phyloP scores from a whole-genome alignment of 2,113 vertebrate genomes.

The Scopus umbretta region DNA sequence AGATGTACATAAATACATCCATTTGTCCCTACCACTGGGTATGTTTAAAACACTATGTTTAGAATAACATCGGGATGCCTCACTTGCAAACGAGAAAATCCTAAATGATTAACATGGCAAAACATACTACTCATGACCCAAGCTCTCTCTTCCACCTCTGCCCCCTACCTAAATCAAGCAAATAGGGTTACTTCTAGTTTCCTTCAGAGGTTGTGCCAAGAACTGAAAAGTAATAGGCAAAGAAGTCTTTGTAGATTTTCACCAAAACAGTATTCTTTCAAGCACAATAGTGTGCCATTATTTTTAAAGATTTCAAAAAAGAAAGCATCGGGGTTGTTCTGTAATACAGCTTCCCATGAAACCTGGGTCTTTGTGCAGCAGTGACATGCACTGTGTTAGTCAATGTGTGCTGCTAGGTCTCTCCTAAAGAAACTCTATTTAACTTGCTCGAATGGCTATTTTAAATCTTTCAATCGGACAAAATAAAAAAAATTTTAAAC shows the following conservation, averaged over 20 bases:
- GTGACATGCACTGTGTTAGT: not conserved
- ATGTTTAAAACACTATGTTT: not conserved
- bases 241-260: not conserved
- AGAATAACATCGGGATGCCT: not conserved
- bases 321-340: not conserved
- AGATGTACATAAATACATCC: not conserved
- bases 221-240: not conserved
- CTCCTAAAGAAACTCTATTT: not conserved
- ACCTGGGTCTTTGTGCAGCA: not conserved
- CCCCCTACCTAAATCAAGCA: not conserved
- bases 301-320: not conserved
- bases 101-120: not conserved
- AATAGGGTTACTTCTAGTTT: not conserved
- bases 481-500: not conserved
- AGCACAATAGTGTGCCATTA: not conserved
- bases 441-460: not conserved
- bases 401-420: not conserved
- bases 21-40: not conserved
- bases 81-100: slow-evolving; percentile 17
- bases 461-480: not conserved
- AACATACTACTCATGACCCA: not conserved
- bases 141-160: not conserved
- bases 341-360: not conserved
- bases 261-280: not conserved
- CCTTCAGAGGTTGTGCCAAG: not conserved